Evolutionary conservation across 2,113 vertebrate genomes (phyloP).

Genomic region (Triplophysa tibetana): DNA sequence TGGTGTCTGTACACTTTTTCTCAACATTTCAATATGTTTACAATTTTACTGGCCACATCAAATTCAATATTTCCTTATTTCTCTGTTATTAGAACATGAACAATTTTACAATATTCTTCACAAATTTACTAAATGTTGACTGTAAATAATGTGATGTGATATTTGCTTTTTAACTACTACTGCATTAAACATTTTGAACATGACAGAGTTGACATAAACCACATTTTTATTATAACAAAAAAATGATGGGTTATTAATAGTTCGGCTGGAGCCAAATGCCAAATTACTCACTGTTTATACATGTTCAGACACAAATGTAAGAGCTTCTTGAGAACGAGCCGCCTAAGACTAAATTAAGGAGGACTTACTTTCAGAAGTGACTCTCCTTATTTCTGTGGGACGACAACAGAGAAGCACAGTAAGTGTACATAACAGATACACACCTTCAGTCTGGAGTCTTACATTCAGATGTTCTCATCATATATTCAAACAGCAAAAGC

Average conservation of each 20-base stretch:
- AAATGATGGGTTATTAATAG: too few relatives aligned
- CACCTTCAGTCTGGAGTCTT: constrained; percentile 7
- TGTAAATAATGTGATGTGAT: too few relatives aligned
- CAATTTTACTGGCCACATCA: neutral
- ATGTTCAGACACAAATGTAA: constrained; percentile 4
- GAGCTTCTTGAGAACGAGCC: constrained; percentile 12
- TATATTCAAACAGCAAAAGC: neutral
- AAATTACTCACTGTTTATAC: neutral
- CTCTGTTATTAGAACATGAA: neutral
- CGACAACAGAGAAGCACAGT: constrained; percentile 39
- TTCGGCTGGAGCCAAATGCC: neutral
- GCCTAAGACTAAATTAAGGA: constrained; percentile 10
- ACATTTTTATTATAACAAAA: too few relatives aligned
- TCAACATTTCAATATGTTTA: neutral
- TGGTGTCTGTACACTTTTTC: neutral
- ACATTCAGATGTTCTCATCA: neutral
- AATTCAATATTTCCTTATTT: neutral
- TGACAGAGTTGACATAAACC: too few relatives aligned
- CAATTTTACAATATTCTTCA: neutral
- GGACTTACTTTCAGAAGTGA: constrained; percentile 56
- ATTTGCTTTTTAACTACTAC: too few relatives aligned
- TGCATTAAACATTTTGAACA: too few relatives aligned
- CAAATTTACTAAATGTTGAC: too few relatives aligned
- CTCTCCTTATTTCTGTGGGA: constrained; percentile 55
- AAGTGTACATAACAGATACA: constrained; percentile 26